Base-by-base conservation (phyloP, 2,888 invertebrate genomes). In the Lasioglossum figueresi region DNA sequence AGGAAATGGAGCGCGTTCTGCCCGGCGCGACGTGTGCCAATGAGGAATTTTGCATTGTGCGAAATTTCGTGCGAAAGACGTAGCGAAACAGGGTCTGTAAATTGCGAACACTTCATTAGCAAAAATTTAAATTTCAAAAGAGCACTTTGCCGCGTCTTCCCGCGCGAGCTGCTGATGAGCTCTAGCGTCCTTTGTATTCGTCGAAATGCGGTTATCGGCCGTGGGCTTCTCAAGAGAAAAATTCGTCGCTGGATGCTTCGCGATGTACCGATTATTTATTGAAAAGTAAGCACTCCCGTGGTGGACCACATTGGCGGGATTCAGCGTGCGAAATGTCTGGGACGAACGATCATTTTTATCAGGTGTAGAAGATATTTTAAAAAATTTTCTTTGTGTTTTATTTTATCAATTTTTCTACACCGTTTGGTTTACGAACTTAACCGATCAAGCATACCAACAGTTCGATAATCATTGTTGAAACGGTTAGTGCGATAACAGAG, bases 51-150 rank as follows among this genome's bases (percentile, higher is more conserved):
- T 48, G 82, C 86, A 85, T 71, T 73, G 79, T 63, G 56, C 59
- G 40, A 79, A 86, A 82, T 85, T 86, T 85, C 85, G 71, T 63
- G 77, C 40, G 43, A 68, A 48, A 74, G 80, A 77, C 71, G 79
- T 77, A 85, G 85, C 75, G 82, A 82, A 82, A 86, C 75, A 48
- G 37, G 52, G 14, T 79, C 66, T 68, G 86, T 85, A 85, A 85
- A 86, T 85, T 86, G 85, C 80, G 85, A 85, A 86, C 80, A 82
- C 79, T 86, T 85, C 85, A 85, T 85, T 86, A 86, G 86, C 85
- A 86, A 85, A 56, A 86, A 86, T 86, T 85, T 86, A 85, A 86
- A 86, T 86, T 86, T 86, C 86, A 86, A 86, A 85, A 83, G 85
- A 85, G 85, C 78, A 78, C 79, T 74, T 81, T 79, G 56, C 63